Conservation (phyloP, 2,113 vertebrate species). For the Mastomys natalensis region DNA sequence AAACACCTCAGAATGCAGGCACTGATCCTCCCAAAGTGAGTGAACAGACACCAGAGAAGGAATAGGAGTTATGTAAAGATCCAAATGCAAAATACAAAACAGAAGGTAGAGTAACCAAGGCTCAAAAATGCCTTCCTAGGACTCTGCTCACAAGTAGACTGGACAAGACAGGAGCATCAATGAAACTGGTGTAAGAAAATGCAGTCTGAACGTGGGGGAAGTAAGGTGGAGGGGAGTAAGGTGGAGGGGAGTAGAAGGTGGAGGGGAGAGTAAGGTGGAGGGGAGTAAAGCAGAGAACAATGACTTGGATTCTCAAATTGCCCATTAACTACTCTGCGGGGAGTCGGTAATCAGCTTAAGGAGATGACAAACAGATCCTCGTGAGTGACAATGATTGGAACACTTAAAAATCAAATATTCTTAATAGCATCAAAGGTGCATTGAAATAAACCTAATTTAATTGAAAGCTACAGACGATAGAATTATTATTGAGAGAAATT, state of each 20-base stretch:
- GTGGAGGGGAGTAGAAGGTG: neutral
- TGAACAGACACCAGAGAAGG: neutral
- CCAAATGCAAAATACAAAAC: neutral
- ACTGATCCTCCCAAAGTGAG: neutral
- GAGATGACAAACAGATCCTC: neutral
- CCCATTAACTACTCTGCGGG: neutral
- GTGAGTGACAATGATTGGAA: slow-evolving; percentile 45
- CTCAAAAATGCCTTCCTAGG: neutral
- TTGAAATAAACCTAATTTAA: slow-evolving; percentile 41
- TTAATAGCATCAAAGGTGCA: slow-evolving; percentile 22
- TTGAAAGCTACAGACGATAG: slow-evolving; percentile 16
- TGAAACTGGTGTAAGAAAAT: neutral
- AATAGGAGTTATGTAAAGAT: neutral
- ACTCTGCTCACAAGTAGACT: neutral
- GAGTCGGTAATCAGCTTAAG: neutral
- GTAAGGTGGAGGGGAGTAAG: neutral
- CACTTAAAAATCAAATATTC: slow-evolving; percentile 18
- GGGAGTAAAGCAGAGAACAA: neutral
- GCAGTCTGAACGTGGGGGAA: neutral
- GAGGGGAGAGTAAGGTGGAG: neutral
- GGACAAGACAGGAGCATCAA: neutral
- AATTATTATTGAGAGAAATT: slow-evolving; percentile 18
- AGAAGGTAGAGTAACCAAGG: neutral
- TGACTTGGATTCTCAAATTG: slow-evolving; percentile 27
- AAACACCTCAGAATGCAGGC: neutral